Evolutionary conservation across 2,113 vertebrate species (phyloP).

Genomic region (Rhynchomys soricoides): DNA sequence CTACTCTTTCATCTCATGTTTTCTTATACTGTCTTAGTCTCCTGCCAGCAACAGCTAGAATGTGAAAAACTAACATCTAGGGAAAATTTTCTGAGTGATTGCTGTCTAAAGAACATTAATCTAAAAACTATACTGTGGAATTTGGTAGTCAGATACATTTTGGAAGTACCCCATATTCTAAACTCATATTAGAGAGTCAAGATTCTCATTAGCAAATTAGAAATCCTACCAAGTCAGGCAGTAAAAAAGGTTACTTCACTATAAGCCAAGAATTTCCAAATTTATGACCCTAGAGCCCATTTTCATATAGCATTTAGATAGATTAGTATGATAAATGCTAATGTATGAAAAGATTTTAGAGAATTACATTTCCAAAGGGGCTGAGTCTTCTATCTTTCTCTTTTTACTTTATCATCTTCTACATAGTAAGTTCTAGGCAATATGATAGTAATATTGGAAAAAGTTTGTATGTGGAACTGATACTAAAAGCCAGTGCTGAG

Average conservation of each 20-base stretch:
- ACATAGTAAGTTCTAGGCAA: slow-evolving; percentile 39
- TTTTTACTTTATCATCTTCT: slow-evolving; percentile 23
- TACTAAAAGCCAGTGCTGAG: slow-evolving; percentile 14
- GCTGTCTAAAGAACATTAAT: slow-evolving; percentile 43
- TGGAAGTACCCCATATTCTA: slow-evolving; percentile 37
- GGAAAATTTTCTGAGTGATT: slow-evolving; percentile 34
- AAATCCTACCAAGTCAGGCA: not conserved
- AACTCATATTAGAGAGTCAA: slow-evolving; percentile 29
- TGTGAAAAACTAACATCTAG: slow-evolving; percentile 28
- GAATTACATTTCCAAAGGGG: slow-evolving; percentile 17
- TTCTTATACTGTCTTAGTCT: not conserved
- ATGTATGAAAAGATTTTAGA: slow-evolving; percentile 11
- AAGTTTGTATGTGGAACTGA: slow-evolving; percentile 4
- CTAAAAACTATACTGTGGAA: slow-evolving; percentile 19
- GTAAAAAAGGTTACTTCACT: slow-evolving; percentile 8
- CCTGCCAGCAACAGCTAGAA: slow-evolving; percentile 9
- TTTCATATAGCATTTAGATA: slow-evolving; percentile 8
- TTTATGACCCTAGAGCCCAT: not conserved
- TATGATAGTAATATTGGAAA: slow-evolving; percentile 41
- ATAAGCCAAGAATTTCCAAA: slow-evolving; percentile 5
- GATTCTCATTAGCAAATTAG: slow-evolving; percentile 42
- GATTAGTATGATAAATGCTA: slow-evolving; percentile 48
- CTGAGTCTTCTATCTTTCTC: slow-evolving; percentile 19
- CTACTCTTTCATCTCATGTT: slow-evolving; percentile 17
- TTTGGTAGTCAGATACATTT: slow-evolving; percentile 44